Evolutionary conservation across 2,888 invertebrate genomes (phyloP), one percentile per base, ranked within the genome.

Genomic region (Ashinkailepas kermadecensis): DNA sequence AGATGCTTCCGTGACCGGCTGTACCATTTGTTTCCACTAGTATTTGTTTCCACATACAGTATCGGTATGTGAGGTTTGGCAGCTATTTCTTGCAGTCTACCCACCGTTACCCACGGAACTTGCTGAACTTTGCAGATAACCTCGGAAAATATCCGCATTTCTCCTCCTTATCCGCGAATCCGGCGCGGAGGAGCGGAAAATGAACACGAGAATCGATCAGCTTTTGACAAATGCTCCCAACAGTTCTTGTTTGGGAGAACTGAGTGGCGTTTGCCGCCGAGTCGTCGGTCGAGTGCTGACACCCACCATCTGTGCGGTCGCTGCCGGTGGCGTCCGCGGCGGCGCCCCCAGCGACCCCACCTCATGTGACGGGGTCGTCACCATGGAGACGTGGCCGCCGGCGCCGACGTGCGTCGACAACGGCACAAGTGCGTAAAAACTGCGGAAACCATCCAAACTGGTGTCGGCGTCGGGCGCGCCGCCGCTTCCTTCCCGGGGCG

Each of bases 391-490:
- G 62, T 18, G 62, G 15, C 7, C 13, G 62, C 62, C 62, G 62
- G 7, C 13, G 62, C 18, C 62, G 62, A 62, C 62, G 62, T 18
- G 65, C 65, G 65, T 15, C 65, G 65, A n/a, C 15, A 15, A 65
- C n/a, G 9, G 23, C 23, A n/a, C 65, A 23, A 64, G 65, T 23
- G 65, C 65, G 65, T 15, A 65, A 65, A 65, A 65, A 65, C 65
- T 65, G 65, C 65, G 65, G 65, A 65, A 65, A 65, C 23, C 65
- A 65, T 65, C 65, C 23, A n/a, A 65, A 65, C 65, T 23, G n/a
- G n/a, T 65, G n/a, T 39, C n/a, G 18, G 62, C 15, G 18, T 62
- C 12, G 62, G 7, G 18, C 18, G 62, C 62, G 62, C 39, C 39
- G 39, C 2, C 8, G 62, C 62, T 62, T 62, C 62, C 62, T 62